These are phyloP conservation scores for Montipora cactus DNA, from an alignment of 64 coral and sea anemone species.

Conservation along the genomic window DNA sequence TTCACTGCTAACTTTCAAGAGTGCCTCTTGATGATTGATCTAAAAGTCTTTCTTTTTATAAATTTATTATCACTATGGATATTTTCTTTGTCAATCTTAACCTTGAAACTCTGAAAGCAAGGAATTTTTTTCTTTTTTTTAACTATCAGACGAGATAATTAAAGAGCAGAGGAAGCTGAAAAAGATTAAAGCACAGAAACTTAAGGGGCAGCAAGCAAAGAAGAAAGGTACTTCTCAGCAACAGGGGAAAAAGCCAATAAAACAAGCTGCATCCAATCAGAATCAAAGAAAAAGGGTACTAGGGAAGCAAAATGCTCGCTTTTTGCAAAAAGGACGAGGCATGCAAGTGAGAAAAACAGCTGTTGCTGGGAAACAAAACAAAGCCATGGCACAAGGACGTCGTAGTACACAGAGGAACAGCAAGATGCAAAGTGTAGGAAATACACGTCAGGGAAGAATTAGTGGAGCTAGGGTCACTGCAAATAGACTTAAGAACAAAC, in stretches of 20 bases:
- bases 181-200: slow-evolving; percentile 34
- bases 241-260: neutral
- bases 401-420: slow-evolving; percentile 7
- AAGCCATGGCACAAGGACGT: slow-evolving; percentile 15
- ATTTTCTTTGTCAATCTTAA: too few species aligned
- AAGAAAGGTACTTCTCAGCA: neutral
- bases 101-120: too few species aligned
- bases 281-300: neutral
- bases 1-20: too few species aligned
- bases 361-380: neutral
- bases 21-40: too few species aligned
- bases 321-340: neutral
- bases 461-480: slow-evolving; percentile 18
- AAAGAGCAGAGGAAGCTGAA: slow-evolving; percentile 64
- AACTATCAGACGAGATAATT: slow-evolving; percentile 59
- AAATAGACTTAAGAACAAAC: slow-evolving; percentile 62
- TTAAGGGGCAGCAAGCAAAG: slow-evolving; percentile 32
- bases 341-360: neutral
- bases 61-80: too few species aligned
- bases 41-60: too few species aligned
- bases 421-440: neutral
- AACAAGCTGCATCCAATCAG: neutral
- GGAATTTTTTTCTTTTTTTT: neutral
- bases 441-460: slow-evolving; percentile 13
- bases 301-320: neutral